Evolutionary conservation across 2,888 invertebrate species (phyloP).

Genomic region (Dryococelus australis): DNA sequence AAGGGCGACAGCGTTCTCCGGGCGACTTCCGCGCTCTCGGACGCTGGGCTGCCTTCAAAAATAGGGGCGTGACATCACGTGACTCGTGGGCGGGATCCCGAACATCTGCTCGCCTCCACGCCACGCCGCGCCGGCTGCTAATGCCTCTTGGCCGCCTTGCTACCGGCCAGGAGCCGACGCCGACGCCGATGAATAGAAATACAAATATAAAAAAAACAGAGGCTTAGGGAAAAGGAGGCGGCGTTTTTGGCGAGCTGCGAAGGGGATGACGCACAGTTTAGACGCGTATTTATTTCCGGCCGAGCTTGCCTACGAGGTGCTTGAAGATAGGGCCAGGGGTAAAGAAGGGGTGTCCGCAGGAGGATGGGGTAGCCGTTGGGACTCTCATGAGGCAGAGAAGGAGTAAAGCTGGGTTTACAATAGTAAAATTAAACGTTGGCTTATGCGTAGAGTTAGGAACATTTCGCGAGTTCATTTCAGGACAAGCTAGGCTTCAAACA

Average conservation of each 20-base stretch:
- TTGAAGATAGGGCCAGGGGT: too few relatives aligned
- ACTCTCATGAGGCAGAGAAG: too few relatives aligned
- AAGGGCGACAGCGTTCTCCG: not conserved
- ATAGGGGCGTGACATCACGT: conserved; percentile 2
- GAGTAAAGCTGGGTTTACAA: too few relatives aligned
- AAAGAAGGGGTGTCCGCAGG: too few relatives aligned
- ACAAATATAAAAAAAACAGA: not conserved
- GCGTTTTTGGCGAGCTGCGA: not conserved
- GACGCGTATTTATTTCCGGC: not conserved
- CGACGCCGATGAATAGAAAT: too few relatives aligned
- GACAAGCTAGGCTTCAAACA: too few relatives aligned
- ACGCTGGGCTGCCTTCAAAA: not conserved
- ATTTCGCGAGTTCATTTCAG: too few relatives aligned
- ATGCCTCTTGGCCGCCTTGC: not conserved
- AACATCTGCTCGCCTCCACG: not conserved
- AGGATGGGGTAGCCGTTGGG: too few relatives aligned
- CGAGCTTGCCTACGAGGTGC: not conserved
- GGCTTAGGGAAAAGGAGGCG: not conserved
- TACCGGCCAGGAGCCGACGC: not conserved
- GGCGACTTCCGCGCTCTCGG: not conserved
- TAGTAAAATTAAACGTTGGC: too few relatives aligned
- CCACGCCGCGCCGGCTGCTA: not conserved
- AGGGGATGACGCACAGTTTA: not conserved
- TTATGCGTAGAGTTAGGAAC: too few relatives aligned
- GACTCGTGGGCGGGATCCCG: not conserved